Base-by-base conservation (phyloP, 2,888 invertebrate species). In the Melinaea marsaeus region DNA sequence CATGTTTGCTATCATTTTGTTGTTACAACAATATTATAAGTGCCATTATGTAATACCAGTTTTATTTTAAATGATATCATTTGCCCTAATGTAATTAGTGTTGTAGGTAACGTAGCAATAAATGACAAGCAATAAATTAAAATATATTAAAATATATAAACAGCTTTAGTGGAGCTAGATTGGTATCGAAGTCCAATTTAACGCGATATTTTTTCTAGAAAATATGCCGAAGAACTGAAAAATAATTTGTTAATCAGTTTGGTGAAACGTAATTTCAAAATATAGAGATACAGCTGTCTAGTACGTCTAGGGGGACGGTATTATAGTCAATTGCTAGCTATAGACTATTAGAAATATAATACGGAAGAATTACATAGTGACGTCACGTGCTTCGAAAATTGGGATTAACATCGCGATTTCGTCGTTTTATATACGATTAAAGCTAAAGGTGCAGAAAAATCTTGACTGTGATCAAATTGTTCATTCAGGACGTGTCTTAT, bases 391-490 rank as follows among this genome's bases (percentile, higher is more conserved):
- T 88, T 88, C 79, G 80, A 80, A 80, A 69, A 75, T 78, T 79
- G 76, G 77, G 76, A 74, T 66, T 74, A 77, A 75, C 75, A 74
- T 77, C 75, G 69, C 71, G 74, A 74, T 74, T 81, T 80, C 77
- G 84, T 81, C 81, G 79, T 77, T 70, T 74, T 69, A 71, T 72
- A 80, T 77, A 69, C 73, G 76, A 74, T 88, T 88, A 83, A 84
- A 84, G 86, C 85, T 88, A 85, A 88, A 86, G 90, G 90, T 90
- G 90, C 90, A 88, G 90, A 88, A 89, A 85, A 86, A 89, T 88
- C 86, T 90, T 86, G 88, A 89, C 90, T 90, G 90, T 90, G 90
- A 90, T 90, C 85, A 85, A 88, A 89, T 86, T 88, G 90, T 90
- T 89, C 89, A 88, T 88, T 84, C 83, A 79, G 88, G 84, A 88